Evolutionary conservation across 2,797 vertebrate species (phyloP).

Genomic region (Leontocebus nigricollis): DNA sequence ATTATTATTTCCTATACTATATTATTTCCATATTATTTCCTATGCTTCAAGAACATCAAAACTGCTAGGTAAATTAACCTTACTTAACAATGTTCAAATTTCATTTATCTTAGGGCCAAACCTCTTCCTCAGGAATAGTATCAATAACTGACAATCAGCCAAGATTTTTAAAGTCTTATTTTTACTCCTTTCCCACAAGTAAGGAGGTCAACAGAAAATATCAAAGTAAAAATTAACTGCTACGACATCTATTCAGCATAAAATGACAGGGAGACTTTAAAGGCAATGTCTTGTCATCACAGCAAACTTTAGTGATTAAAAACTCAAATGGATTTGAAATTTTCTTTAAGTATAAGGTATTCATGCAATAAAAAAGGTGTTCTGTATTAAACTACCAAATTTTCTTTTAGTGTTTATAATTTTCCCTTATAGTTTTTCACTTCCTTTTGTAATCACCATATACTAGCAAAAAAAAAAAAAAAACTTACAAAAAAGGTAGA

Average conservation of each 20-base stretch:
- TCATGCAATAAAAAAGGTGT: background rate
- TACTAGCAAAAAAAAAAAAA: background rate
- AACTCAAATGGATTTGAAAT: background rate
- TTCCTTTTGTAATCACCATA: conserved; percentile 20
- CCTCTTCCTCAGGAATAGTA: background rate
- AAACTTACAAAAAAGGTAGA: background rate
- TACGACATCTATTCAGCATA: background rate
- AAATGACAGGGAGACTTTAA: background rate
- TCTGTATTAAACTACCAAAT: background rate
- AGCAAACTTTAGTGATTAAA: conserved; percentile 44
- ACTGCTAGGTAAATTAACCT: background rate
- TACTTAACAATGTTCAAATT: background rate
- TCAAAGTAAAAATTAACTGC: conserved; percentile 45
- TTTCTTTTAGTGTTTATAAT: background rate
- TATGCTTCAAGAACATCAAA: conserved; percentile 18
- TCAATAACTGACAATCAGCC: background rate
- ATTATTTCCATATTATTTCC: conserved; percentile 22
- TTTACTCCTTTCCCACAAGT: background rate
- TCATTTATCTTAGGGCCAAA: background rate
- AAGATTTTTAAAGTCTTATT: background rate
- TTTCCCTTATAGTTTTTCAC: conserved; percentile 30
- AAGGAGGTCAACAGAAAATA: background rate
- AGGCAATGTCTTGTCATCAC: background rate
- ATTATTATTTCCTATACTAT: background rate
- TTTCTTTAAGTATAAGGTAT: background rate